Evolutionary conservation across 2,888 invertebrate species (phyloP).

Genomic region (Drymonia ruficornis): DNA sequence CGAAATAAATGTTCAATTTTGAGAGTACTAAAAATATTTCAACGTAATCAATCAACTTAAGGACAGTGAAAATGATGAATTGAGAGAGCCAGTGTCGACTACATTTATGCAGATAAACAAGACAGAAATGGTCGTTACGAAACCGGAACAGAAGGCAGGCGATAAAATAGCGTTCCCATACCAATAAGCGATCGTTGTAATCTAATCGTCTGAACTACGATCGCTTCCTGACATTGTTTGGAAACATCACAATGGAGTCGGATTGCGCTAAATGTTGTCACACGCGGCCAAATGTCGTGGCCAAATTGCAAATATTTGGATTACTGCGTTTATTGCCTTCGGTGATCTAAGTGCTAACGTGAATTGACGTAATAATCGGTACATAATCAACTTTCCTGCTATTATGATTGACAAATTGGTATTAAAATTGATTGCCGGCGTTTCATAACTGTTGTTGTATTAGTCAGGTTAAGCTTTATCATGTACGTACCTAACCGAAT

Average conservation of each 20-base stretch:
- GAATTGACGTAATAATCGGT: slow-evolving; percentile 16
- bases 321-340: slow-evolving; percentile 13
- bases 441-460: too few species aligned
- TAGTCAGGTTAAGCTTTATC: too few species aligned
- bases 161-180: slow-evolving; percentile 38
- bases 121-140: slow-evolving; percentile 25
- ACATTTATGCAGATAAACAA: slow-evolving; percentile 27
- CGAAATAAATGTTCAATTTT: too few species aligned
- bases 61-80: not conserved
- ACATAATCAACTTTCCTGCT: not conserved
- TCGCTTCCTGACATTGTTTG: slow-evolving; percentile 65
- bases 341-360: slow-evolving; percentile 13
- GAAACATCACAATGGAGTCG: slow-evolving; percentile 50
- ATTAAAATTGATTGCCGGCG: too few species aligned
- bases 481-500: too few species aligned
- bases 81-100: not conserved
- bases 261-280: slow-evolving; percentile 39
- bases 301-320: slow-evolving; percentile 23
- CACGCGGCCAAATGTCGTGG: slow-evolving; percentile 12
- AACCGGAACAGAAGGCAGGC: slow-evolving; percentile 34
- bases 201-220: slow-evolving; percentile 54
- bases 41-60: too few species aligned
- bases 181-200: slow-evolving; percentile 42
- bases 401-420: too few species aligned
- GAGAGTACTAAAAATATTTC: too few species aligned